Base-by-base conservation (phyloP, 92 coral and sea anemone species). In the Virgularia gustaviana region DNA sequence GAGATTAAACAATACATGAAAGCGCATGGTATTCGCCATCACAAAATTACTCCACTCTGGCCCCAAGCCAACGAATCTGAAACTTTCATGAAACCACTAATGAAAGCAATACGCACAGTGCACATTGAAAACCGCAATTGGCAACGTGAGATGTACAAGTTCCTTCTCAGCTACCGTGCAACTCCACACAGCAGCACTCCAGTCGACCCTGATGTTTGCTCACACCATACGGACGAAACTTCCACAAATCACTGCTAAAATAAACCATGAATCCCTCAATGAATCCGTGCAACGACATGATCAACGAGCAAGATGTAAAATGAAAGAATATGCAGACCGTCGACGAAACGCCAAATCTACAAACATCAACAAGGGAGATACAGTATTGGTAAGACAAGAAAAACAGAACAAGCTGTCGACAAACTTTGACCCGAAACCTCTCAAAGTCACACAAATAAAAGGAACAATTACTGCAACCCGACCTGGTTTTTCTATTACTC, bases 21-120 rank as follows among this genome's bases (percentile, higher is more conserved):
- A 35, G 18, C 31, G 29, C 27, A 57, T 57, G 71, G 42, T 16
- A 30, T 57, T 44, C 35, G 59, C 29, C 57, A 19, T 4, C 33
- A 43, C 10, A 74, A 53, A 24, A 74, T 38, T 31, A 56, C 79
- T 1, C 73, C 80, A 44, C 19, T 11, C 15, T 61, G 47, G 42
- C 62, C 80, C 2, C 71, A 32, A 31, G 49, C 68, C 28, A 75
- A 75, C 34, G 80, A 59, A 12, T 30, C 27, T 8, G 61, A 39
- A 39, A 8, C 9, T 15, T 39, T 39, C 45, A 39, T 39, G 45
- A 15, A 39, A 39, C n/a, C n/a, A 39, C 45, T 15, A 7, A 39
- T 7, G 15, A 39, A 39, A 39, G 45, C 15, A 39, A 15, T 39
- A 39, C 8, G 45, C 8, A 39, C 15, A 7, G 45, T 15, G 8